phyloP scores from a whole-genome alignment of 1,140 invertebrate genomes.

The Saccostrea glomerata region DNA sequence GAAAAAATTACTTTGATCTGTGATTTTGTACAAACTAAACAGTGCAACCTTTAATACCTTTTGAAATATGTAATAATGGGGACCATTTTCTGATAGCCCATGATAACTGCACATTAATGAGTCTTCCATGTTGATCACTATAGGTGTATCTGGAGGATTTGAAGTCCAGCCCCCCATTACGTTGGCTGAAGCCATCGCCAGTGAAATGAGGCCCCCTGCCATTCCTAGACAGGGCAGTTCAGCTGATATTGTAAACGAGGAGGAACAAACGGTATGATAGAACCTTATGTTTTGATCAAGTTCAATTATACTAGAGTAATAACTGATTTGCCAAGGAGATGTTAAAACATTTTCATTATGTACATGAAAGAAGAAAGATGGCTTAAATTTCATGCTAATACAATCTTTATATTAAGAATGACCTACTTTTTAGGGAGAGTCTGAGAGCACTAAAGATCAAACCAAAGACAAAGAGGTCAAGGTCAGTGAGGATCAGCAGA shows the following conservation, averaged over 20 bases:
- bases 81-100: no score
- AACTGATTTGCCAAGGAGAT: no score
- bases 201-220: slow-evolving; percentile 58
- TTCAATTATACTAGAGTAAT: no score
- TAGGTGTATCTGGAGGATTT: slow-evolving; percentile 60
- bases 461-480: slow-evolving; percentile 64
- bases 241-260: slow-evolving; percentile 63
- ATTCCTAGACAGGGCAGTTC: slow-evolving; percentile 65
- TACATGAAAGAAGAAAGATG: neutral
- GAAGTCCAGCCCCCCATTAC: slow-evolving; percentile 63
- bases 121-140: neutral
- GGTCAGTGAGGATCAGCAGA: slow-evolving; percentile 79
- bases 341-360: neutral
- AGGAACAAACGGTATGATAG: slow-evolving; percentile 60
- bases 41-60: no score
- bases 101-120: no score
- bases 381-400: neutral
- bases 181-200: slow-evolving; percentile 68
- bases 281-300: neutral
- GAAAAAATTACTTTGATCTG: no score
- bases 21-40: no score
- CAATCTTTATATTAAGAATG: neutral
- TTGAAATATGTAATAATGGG: no score
- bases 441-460: slow-evolving; percentile 39
- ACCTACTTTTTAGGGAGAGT: neutral